phyloP scores from a whole-genome alignment of 1,140 invertebrate genomes.

The Asbolus verrucosus region DNA sequence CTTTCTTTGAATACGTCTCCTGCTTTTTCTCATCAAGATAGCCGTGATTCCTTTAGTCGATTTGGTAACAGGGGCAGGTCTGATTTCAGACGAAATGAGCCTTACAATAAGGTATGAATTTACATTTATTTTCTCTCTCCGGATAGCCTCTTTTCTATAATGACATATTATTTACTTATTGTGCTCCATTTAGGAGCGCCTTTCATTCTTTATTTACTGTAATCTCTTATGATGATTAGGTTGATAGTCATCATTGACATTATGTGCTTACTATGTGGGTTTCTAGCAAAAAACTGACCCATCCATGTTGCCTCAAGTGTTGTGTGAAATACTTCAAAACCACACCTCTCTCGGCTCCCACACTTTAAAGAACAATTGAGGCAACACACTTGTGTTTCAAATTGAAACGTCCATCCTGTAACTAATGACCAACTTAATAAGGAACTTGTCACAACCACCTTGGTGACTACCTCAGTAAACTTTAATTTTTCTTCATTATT shows the following conservation, averaged over 20 bases:
- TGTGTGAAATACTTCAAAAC: conserved; percentile 10
- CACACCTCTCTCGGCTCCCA: conserved; percentile 7
- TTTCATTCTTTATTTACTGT: conserved; percentile 21
- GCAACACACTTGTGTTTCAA: conserved; percentile 26
- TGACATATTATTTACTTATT: neutral
- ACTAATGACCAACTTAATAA: too few relatives aligned
- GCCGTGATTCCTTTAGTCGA: conserved; percentile 59
- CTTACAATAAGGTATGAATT: conserved; percentile 63
- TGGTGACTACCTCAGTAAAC: too few relatives aligned
- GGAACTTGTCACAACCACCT: neutral
- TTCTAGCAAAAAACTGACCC: neutral
- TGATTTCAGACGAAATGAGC: conserved; percentile 63
- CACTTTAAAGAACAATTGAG: conserved; percentile 42
- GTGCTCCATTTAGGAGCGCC: neutral
- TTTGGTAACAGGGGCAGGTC: conserved; percentile 61
- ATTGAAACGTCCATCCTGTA: neutral
- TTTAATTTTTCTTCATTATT: conserved; percentile 6
- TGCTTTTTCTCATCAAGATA: conserved; percentile 61
- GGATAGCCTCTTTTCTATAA: conserved; percentile 5
- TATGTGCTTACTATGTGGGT: neutral
- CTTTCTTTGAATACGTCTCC: conserved; percentile 63
- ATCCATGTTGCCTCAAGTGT: conserved; percentile 50
- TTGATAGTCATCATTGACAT: conserved; percentile 28
- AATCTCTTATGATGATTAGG: conserved; percentile 19
- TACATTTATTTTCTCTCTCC: conserved; percentile 48